Evolutionary conservation across 2,888 invertebrate species (phyloP).

Genomic region (Corythucha ciliata): DNA sequence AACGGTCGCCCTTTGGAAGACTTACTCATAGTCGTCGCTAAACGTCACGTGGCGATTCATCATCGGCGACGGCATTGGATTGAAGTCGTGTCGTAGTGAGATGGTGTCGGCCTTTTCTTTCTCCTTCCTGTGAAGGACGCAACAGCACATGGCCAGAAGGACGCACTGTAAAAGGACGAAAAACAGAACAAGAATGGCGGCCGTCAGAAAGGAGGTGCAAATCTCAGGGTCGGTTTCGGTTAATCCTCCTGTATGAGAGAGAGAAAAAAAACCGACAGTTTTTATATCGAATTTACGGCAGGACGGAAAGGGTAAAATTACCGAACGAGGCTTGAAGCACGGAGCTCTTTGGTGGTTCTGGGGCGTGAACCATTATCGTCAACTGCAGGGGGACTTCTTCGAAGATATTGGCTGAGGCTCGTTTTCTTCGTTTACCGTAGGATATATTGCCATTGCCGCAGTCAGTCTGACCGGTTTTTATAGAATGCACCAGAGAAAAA

Average conservation of each 20-base stretch:
- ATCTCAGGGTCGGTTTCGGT: constrained; percentile 18
- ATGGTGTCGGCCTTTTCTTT: constrained; percentile 29
- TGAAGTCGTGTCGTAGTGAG: constrained; percentile 27
- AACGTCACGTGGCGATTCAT: constrained; percentile 29
- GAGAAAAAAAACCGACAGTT: not conserved
- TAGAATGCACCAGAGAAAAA: not conserved
- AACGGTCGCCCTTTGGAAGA: no score
- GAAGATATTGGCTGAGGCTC: constrained; percentile 35
- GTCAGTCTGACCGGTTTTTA: constrained; percentile 38
- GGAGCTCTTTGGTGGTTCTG: constrained; percentile 8
- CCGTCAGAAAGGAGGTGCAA: constrained; percentile 35
- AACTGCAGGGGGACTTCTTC: constrained; percentile 49
- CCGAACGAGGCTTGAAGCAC: constrained; percentile 25
- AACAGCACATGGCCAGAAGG: constrained; percentile 35
- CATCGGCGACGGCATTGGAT: constrained; percentile 17
- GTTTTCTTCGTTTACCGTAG: constrained; percentile 40
- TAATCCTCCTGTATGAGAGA: not conserved
- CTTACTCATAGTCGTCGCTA: constrained; percentile 26
- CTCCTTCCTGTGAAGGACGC: constrained; percentile 30
- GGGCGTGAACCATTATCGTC: constrained; percentile 48
- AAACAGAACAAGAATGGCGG: constrained; percentile 33
- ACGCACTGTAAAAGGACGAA: constrained; percentile 36
- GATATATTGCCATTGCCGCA: constrained; percentile 42
- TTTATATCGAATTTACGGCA: not conserved
- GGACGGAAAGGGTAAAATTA: constrained; percentile 1